phyloP scores from a whole-genome alignment of 2,888 invertebrate genomes.

The Netelia melanura region DNA sequence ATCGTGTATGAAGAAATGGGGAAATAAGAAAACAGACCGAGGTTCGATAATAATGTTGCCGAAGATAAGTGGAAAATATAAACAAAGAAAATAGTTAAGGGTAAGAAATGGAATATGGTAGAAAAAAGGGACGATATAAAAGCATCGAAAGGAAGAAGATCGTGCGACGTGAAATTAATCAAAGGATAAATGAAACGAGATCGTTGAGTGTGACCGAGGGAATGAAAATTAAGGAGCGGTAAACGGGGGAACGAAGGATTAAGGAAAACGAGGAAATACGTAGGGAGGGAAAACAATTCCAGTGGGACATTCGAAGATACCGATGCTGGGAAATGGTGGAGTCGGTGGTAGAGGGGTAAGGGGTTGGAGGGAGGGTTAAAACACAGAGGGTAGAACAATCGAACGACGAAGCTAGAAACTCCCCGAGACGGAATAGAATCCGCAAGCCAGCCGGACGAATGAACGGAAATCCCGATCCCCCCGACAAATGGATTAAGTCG shows the following conservation, averaged over 20 bases:
- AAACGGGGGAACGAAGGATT: not conserved
- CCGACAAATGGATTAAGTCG: slow-evolving; percentile 82
- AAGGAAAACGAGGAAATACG: not conserved
- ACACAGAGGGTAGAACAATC: slow-evolving; percentile 49
- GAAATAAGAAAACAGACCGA: too few species aligned
- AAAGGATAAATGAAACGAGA: not conserved
- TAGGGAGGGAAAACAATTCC: slow-evolving; percentile 10
- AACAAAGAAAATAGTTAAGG: too few species aligned
- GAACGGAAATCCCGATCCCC: slow-evolving; percentile 71
- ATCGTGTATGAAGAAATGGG: too few species aligned
- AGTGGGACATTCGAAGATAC: slow-evolving; percentile 15
- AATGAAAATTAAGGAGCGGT: not conserved
- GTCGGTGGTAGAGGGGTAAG: too few species aligned
- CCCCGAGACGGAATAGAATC: not conserved
- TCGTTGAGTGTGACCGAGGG: not conserved
- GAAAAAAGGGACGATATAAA: not conserved
- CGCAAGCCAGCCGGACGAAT: slow-evolving; percentile 33
- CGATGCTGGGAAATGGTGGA: not conserved
- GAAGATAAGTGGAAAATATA: too few species aligned
- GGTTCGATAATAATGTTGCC: too few species aligned
- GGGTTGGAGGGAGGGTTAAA: slow-evolving; percentile 8
- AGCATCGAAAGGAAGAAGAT: not conserved
- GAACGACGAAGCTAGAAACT: slow-evolving; percentile 54
- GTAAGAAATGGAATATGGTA: not conserved
- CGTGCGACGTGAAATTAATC: not conserved